phyloP scores from a whole-genome alignment of 1,140 invertebrate genomes.

The Andricus grossulariae region DNA sequence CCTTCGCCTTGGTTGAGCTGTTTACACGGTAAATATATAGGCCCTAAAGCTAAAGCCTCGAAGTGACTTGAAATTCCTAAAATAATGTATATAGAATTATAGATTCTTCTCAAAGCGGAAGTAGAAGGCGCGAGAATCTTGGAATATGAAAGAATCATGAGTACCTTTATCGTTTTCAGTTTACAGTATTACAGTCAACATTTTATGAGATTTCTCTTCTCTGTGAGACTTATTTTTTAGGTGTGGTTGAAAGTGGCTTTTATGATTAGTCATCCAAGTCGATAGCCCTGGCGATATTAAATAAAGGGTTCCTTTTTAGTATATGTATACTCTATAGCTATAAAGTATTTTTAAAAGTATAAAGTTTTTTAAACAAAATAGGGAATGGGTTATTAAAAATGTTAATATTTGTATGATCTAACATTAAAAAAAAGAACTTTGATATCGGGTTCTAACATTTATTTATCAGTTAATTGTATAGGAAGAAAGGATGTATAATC shows the following conservation, averaged over 20 bases:
- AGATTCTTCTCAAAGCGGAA: neutral
- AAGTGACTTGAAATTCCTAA: constrained; percentile 26
- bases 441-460: no score
- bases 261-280: constrained; percentile 15
- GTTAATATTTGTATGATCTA: no score
- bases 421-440: no score
- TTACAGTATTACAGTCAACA: neutral
- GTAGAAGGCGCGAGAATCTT: constrained; percentile 4
- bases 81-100: constrained; percentile 8
- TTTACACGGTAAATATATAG: constrained; percentile 28
- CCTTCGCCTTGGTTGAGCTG: constrained; percentile 8
- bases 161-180: neutral
- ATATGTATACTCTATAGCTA: no score
- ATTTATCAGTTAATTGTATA: no score
- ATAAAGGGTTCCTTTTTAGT: neutral
- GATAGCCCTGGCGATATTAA: neutral
- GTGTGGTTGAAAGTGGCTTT: neutral
- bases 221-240: constrained; percentile 17
- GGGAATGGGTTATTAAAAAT: no score
- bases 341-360: no score
- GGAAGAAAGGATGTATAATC: no score
- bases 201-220: constrained; percentile 23
- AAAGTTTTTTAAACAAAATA: no score
- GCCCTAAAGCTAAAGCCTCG: constrained; percentile 9
- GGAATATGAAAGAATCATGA: neutral